Percentiles rank a stretch among this genome's conserved stretches.
Conservation (phyloP, 1,140 invertebrate species). For the Drosophila subobscura region DNA sequence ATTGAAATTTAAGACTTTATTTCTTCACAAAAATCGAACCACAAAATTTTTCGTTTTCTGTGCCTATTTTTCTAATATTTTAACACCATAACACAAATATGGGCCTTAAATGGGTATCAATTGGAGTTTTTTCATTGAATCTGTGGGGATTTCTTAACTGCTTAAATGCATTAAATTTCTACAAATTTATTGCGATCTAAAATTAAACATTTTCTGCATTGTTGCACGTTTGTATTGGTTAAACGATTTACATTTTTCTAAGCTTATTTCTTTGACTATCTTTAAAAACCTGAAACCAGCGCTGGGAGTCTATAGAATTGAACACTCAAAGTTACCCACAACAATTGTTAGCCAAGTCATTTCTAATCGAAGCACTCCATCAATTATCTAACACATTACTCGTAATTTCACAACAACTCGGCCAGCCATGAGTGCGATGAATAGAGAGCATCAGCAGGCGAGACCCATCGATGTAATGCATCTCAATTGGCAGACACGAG, state of each 20-base stretch:
- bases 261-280: conserved; percentile 9
- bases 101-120: no score
- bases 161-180: no score
- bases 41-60: conserved; percentile 10
- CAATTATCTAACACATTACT: not conserved
- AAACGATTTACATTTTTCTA: not conserved
- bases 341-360: no score
- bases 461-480: conserved; percentile 9
- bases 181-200: no score
- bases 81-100: no score
- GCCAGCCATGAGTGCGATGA: conserved; percentile 32
- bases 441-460: conserved; percentile 29
- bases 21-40: conserved; percentile 1
- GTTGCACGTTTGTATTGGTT: conserved; percentile 40
- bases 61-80: not conserved
- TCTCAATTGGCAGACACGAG: conserved; percentile 27
- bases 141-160: no score
- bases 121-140: no score
- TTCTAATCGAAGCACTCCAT: not conserved
- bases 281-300: not conserved
- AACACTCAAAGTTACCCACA: no score
- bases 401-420: not conserved
- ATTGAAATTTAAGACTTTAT: conserved; percentile 10
- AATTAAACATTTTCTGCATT: no score
- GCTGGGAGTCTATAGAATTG: not conserved